These are phyloP conservation scores for Ephialtes manifestator DNA, from an alignment of 2,888 invertebrate species.

Conservation along the genomic window DNA sequence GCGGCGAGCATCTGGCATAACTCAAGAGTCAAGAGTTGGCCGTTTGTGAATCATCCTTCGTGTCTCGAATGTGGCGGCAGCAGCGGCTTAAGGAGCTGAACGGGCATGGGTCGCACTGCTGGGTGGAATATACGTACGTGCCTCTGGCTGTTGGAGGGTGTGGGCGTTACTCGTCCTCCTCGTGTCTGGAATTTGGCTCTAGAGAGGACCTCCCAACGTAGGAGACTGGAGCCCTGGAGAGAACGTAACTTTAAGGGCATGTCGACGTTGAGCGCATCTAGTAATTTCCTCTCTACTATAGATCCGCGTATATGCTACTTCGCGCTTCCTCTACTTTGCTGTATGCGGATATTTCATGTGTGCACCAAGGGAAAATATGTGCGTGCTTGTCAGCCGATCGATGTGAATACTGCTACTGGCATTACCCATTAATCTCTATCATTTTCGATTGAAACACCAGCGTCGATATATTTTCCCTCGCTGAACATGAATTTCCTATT, in stretches of 20 bases:
- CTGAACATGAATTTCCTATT: too few species aligned
- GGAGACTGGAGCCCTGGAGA: constrained; percentile 3
- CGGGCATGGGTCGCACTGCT: neutral
- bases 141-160: neutral
- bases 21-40: constrained; percentile 65
- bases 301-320: neutral
- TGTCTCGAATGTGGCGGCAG: constrained; percentile 47
- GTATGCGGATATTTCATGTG: neutral
- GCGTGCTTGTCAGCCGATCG: neutral
- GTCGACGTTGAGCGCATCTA: constrained; percentile 46
- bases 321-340: neutral
- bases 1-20: constrained; percentile 64
- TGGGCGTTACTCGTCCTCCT: constrained; percentile 5
- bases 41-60: constrained; percentile 68
- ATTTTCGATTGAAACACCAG: too few species aligned
- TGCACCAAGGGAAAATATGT: neutral
- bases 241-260: constrained; percentile 46
- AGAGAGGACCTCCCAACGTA: constrained; percentile 12
- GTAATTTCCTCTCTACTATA: constrained; percentile 52
- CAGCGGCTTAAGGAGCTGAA: constrained; percentile 36
- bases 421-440: neutral
- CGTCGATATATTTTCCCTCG: too few species aligned
- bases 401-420: neutral
- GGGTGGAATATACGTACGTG: constrained; percentile 28
- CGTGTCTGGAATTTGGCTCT: constrained; percentile 45